These are phyloP conservation scores for Drosophila phalerata DNA, from an alignment of 2,888 invertebrate species.

Conservation along the genomic window DNA sequence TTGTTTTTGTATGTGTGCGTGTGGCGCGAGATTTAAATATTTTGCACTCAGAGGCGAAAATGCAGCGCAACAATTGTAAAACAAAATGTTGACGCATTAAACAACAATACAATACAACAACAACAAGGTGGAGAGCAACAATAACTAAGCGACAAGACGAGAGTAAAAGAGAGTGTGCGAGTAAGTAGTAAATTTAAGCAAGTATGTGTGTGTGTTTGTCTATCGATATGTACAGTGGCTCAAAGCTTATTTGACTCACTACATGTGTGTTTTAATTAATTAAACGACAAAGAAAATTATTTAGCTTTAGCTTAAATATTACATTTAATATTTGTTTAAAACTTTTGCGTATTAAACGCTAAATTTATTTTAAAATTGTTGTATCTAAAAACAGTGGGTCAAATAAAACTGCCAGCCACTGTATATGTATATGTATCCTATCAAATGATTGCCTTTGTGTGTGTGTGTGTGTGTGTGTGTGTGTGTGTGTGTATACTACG, in stretches of 20 bases:
- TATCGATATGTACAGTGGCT: no score
- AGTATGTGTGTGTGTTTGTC: background rate
- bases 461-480: slow-evolving; percentile 28
- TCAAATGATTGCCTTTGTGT: slow-evolving; percentile 2
- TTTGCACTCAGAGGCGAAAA: slow-evolving; percentile 27
- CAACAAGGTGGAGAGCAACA: slow-evolving; percentile 12
- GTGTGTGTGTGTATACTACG: slow-evolving; percentile 44
- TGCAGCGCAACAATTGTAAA: slow-evolving; percentile 54
- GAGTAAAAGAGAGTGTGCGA: background rate
- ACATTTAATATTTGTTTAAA: no score
- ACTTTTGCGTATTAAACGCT: no score
- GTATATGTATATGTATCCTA: slow-evolving; percentile 7
- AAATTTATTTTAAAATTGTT: no score
- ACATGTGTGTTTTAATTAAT: no score
- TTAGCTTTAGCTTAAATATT: no score
- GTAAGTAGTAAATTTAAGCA: slow-evolving; percentile 17
- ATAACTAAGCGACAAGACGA: slow-evolving; percentile 18
- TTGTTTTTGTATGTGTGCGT: slow-evolving; percentile 19
- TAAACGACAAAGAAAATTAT: no score
- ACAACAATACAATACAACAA: slow-evolving; percentile 16
- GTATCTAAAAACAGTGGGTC: no score
- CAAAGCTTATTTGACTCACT: no score
- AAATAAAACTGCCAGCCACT: no score
- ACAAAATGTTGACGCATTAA: slow-evolving; percentile 52
- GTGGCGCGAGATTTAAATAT: slow-evolving; percentile 32